These are phyloP conservation scores for Athalia circularis DNA, from an alignment of 2,888 invertebrate genomes.

Conservation along the genomic window DNA sequence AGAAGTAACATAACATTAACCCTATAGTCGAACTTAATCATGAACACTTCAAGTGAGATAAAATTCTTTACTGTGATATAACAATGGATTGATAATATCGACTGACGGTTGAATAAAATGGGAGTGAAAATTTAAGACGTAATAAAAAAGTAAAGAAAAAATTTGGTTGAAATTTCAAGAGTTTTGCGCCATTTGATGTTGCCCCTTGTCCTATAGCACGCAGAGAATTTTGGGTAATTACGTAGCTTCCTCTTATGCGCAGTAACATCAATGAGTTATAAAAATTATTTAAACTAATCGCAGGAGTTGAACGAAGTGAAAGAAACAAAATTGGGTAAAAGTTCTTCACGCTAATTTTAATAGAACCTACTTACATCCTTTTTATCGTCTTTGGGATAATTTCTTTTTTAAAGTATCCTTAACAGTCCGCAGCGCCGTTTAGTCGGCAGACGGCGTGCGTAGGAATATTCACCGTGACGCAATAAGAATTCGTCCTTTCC, in stretches of 20 bases:
- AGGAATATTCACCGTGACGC: slow-evolving; percentile 69
- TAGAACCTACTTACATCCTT: background rate
- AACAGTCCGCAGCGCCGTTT: slow-evolving; percentile 62
- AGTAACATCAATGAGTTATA: slow-evolving; percentile 43
- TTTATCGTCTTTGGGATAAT: background rate
- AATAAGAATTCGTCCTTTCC: slow-evolving; percentile 78
- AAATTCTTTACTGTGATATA: background rate
- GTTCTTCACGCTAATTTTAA: background rate
- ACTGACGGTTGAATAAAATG: background rate
- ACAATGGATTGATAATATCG: background rate
- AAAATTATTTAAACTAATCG: slow-evolving; percentile 46
- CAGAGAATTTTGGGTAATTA: slow-evolving; percentile 54
- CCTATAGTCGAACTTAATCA: too few species aligned
- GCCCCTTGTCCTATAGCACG: slow-evolving; percentile 42
- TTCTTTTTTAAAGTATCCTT: background rate
- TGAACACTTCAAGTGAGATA: background rate
- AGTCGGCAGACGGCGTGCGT: slow-evolving; percentile 54
- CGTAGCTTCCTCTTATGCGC: slow-evolving; percentile 64
- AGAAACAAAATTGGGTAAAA: background rate
- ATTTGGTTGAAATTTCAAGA: slow-evolving; percentile 35
- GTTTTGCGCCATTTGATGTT: slow-evolving; percentile 55
- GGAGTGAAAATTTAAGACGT: background rate
- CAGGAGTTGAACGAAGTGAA: slow-evolving; percentile 6
- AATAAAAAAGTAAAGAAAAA: background rate
- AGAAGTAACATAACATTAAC: too few species aligned